phyloP scores from a whole-genome alignment of 2,888 invertebrate species.

The Atrina japonica region DNA sequence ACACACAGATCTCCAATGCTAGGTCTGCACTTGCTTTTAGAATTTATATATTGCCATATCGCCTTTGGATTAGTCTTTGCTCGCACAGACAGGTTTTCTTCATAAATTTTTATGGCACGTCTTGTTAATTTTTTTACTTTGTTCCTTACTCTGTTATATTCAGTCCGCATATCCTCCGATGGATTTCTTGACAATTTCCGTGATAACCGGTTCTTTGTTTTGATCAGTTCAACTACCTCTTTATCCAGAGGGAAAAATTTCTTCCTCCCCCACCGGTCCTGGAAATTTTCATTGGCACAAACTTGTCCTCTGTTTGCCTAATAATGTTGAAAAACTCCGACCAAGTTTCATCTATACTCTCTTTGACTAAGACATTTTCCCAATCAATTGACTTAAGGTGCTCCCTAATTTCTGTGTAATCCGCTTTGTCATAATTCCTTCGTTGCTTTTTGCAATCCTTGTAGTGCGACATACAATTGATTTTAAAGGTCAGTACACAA shows the following conservation, averaged over 20 bases:
- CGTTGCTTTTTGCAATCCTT: no score
- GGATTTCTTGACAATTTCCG: not conserved
- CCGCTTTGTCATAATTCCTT: not conserved
- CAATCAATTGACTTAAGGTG: no score
- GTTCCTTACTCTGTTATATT: constrained; percentile 15
- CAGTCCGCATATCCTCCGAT: not conserved
- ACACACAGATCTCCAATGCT: not conserved
- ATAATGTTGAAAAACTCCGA: not conserved
- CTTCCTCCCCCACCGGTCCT: not conserved
- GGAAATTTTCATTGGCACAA: constrained; percentile 3
- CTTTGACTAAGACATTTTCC: no score
- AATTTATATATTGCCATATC: constrained; percentile 24
- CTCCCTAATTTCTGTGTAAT: no score
- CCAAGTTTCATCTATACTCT: not conserved
- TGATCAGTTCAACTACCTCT: not conserved
- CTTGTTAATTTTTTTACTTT: no score
- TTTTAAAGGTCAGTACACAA: constrained; percentile 6
- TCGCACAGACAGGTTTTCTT: not conserved
- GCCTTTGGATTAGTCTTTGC: constrained; percentile 10
- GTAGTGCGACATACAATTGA: not conserved
- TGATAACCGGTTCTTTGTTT: not conserved
- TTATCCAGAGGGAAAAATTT: not conserved
- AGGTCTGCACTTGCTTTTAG: constrained; percentile 23
- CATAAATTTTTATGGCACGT: not conserved
- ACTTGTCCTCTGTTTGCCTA: constrained; percentile 7